Percentiles rank a stretch among this genome's conserved stretches.
phyloP scores from a whole-genome alignment of 2,888 invertebrate species.

The Xanthia icteritia region DNA sequence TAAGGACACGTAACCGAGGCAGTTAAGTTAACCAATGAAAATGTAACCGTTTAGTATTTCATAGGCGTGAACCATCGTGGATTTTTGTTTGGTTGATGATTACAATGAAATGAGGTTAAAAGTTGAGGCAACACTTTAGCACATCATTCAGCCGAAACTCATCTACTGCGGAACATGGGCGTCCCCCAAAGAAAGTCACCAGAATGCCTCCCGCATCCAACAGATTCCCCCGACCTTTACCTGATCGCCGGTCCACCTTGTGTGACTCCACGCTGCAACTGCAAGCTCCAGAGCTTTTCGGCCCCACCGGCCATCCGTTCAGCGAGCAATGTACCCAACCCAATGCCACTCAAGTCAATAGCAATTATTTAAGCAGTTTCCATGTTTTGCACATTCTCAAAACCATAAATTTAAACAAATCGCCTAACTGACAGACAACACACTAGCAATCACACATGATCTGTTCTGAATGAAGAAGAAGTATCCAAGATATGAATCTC shows the following conservation, averaged over 20 bases:
- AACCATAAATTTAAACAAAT: neutral
- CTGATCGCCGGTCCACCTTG: neutral
- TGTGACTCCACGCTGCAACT: neutral
- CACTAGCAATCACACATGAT: too few species aligned
- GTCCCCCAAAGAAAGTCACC: neutral
- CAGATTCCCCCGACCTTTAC: neutral
- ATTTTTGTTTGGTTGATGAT: neutral
- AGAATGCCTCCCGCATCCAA: neutral
- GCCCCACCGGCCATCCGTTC: too few species aligned
- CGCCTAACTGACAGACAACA: neutral
- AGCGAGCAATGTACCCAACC: neutral
- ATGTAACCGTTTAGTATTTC: constrained; percentile 9
- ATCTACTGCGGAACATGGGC: neutral
- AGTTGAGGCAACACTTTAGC: neutral
- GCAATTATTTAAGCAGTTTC: neutral
- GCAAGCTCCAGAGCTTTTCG: too few species aligned
- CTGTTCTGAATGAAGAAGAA: neutral
- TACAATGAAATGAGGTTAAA: neutral
- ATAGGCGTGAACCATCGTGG: neutral
- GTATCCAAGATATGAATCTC: constrained; percentile 5
- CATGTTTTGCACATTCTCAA: neutral
- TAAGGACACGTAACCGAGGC: constrained; percentile 44
- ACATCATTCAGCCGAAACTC: neutral
- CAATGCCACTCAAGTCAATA: neutral
- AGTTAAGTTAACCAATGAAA: constrained; percentile 25